phyloP scores from a whole-genome alignment of 2,113 vertebrate genomes.

The Anseranas semipalmata region DNA sequence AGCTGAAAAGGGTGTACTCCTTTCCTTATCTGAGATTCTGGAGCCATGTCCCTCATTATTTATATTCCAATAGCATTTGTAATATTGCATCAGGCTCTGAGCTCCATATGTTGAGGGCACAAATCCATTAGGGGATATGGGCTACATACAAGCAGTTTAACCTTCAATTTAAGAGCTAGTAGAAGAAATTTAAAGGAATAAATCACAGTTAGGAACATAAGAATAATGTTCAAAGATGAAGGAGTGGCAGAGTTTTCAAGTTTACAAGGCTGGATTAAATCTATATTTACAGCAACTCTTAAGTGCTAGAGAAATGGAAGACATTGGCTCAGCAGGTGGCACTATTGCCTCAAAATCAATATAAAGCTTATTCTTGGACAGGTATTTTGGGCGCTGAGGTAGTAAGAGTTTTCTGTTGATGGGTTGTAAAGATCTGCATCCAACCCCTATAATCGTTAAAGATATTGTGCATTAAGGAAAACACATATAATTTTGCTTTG shows the following conservation, averaged over 20 bases:
- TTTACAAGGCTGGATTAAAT: not conserved
- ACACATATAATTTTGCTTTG: not conserved
- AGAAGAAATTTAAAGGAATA: not conserved
- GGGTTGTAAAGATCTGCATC: not conserved
- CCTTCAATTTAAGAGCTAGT: not conserved
- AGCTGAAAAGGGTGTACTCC: not conserved
- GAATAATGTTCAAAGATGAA: not conserved
- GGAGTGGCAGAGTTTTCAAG: not conserved
- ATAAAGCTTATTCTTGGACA: not conserved
- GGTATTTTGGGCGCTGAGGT: not conserved
- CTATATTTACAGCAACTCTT: fast-evolving
- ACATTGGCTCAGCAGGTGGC: conserved; percentile 38
- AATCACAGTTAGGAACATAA: not conserved
- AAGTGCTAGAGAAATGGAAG: not conserved
- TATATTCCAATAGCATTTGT: not conserved
- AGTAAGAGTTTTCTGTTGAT: not conserved
- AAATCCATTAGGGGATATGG: not conserved
- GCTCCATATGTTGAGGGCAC: not conserved
- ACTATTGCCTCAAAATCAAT: conserved; percentile 40
- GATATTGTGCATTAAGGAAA: not conserved
- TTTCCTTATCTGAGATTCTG: not conserved
- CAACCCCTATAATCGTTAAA: not conserved
- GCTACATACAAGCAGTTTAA: not conserved
- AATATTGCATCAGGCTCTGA: not conserved
- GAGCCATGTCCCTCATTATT: not conserved